Evolutionary conservation across 2,113 vertebrate species (phyloP), one percentile per base, ranked within the genome.

Genomic region (Rhinoderma darwinii): DNA sequence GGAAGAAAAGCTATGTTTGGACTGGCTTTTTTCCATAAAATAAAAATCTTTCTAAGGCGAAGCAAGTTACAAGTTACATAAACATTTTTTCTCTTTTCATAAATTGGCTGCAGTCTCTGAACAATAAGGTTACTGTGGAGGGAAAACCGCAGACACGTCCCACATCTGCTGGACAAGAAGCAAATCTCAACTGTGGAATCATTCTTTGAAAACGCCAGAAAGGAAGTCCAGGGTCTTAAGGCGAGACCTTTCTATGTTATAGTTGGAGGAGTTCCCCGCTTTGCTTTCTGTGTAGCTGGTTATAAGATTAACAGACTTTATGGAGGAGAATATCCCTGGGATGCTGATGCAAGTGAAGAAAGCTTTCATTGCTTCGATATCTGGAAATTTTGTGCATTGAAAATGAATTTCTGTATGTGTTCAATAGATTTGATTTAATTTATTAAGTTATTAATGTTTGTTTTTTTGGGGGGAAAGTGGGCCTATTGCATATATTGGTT

Each of bases 111-210:
- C 91, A 93, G 93, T 93, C 91, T 91, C 91, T 89, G 92, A 95
- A 96, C 95, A 96, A 96, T 95, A 91, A 94, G 85, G 93, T 95
- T 92, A 95, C 95, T 96, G 95, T 96, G 94, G 92, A 90, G 91
- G 92, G 89, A 90, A 91, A 93, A 94, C 92, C 91, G 89, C 91
- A 93, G 92, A 93, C 94, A 94, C 94, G 94, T 95, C 95, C 94
- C 91, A 82, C 90, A 91, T 94, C 91, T 89, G 90, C 88, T 90
- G 92, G 92, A 92, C 92, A 92, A 92, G 90, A 86, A 89, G 94
- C 94, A 95, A 95, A 93, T 88, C 39, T 91, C 94, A 92, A 94
- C 93, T 93, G 92, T 94, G 92, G 93, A 91, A 84, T 25, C 91
- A 92, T 95, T 95, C 95, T 96, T 95, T 95, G 93, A 94, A 95